Base-by-base conservation (phyloP, 2,113 vertebrate genomes). In the Sula dactylatra region DNA sequence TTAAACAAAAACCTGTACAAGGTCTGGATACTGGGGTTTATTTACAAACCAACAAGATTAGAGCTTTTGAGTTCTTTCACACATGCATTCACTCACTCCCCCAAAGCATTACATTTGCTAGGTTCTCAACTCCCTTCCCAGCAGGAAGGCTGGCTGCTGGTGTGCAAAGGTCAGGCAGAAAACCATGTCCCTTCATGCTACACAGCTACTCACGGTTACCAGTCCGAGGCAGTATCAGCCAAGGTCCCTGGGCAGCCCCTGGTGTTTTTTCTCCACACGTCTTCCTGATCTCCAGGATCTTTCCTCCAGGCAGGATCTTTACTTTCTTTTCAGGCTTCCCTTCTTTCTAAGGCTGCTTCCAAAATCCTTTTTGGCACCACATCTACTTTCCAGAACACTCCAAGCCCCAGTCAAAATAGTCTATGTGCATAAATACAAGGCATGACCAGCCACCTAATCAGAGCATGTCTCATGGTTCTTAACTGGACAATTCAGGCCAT, bases 361-460 rank as follows among this genome's bases (percentile, higher is more conserved):
- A 40, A 81, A 77, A 73, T n/a, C 20, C 22, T 69, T 90, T 84
- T 31, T 54, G 49, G 45, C 31, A 82, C 52, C 8, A 36, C 20
- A 56, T 44, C 11, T 78, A 16, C 31, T 24, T 80, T 77, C 25
- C 40, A 77, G 25, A 88, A 27, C 2, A 8, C 18, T 16, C 14
- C 15, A 66, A 77, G 65, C 10, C 14, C 9, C 5, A 38, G 0
- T 4, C 4, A 4, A 79, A 88, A 25, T 2, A 49, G 13, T 34
- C 5, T 15, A 38, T 13, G 4, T 16, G 15, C 50, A 12, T 7
- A 77, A 62, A 12, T 16, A 66, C 11, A n/a, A 44, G 9, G 18
- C 40, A 21, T 5, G 6, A n/a, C 47, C 65, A 92, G 72, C 14
- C 8, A 67, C 18, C 21, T 54, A 12, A 71, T 1, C 0, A 0